Evolutionary conservation across 2,888 invertebrate genomes (phyloP), one percentile per base, ranked within the genome.

Genomic region (Pilophorus perplexus): DNA sequence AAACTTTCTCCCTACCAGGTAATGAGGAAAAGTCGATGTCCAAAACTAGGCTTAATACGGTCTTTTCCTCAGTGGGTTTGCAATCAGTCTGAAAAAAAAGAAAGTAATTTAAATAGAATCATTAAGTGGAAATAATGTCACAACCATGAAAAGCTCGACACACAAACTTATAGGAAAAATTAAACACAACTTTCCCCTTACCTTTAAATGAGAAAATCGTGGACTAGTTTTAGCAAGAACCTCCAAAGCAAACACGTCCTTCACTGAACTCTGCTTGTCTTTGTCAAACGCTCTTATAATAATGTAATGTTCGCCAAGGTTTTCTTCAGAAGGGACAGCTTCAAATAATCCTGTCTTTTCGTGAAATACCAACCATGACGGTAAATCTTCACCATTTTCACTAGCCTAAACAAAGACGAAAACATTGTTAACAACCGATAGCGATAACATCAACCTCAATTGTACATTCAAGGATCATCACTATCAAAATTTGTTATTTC

Each of bases 341-440:
- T 85, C 83, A 74, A 92, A 82, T 66, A 85, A 80, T n/a, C 85
- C 85, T 70, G 84, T 83, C 62, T 79, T 80, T 64, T 83, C 81
- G 77, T 89, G 86, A 78, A 88, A 88, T 70, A 84, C 80, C 73
- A 89, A 78, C 89, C 89, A 89, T 70, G 78, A 77, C 0, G 89
- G 87, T 71, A 85, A 74, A 1, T 76, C 73, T 60, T 77, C 77
- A 16, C 77, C 77, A 46, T 75, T 74, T 27, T 75, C 73, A 65
- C 75, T 75, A 71, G 78, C 79, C 82, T 82, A 69, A 37, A n/a
- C n/a, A n/a, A n/a, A n/a, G n/a, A n/a, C n/a, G n/a, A n/a, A n/a
- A 62, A 16, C 69, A 71, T 10, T 16, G 25, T 6, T n/a, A 50
- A 23, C n/a, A 44, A 10, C 37, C 8, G 6, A 10, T 10, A 8